These are phyloP conservation scores for Nothura maculosa DNA, from an alignment of 2,797 vertebrate species.

Conservation along the genomic window DNA sequence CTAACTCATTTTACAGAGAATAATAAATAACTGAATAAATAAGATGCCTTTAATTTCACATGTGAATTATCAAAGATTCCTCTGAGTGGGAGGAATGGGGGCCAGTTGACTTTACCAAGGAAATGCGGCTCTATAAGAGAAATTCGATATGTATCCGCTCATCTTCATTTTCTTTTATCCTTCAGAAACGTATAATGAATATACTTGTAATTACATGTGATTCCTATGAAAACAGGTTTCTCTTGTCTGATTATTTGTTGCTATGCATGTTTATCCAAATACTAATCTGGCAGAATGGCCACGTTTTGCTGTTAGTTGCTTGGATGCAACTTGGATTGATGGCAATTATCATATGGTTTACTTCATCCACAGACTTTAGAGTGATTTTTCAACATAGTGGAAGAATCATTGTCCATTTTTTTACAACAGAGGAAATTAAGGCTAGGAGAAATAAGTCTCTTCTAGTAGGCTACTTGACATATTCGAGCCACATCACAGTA, in stretches of 20 bases:
- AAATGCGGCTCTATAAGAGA: slow-evolving; percentile 45
- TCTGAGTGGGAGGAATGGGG: slow-evolving; percentile 63
- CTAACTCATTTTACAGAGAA: slow-evolving; percentile 84
- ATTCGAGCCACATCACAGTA: neutral
- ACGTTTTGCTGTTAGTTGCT: slow-evolving; percentile 23
- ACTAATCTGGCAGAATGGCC: slow-evolving; percentile 32
- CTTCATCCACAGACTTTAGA: neutral
- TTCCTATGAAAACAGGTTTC: slow-evolving; percentile 15
- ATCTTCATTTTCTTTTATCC: slow-evolving; percentile 8
- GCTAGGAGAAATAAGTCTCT: neutral
- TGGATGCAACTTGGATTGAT: slow-evolving; percentile 35
- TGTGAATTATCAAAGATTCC: slow-evolving; percentile 82
- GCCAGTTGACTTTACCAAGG: slow-evolving; percentile 62
- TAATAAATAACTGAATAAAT: slow-evolving; percentile 87
- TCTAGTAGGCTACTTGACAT: neutral
- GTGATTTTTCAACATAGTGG: neutral
- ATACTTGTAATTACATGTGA: neutral
- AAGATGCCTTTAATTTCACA: slow-evolving; percentile 85
- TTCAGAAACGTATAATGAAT: neutral
- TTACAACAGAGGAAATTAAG: neutral
- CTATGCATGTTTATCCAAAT: slow-evolving; percentile 6
- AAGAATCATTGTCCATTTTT: neutral
- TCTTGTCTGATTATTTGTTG: slow-evolving; percentile 17
- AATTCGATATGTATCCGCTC: slow-evolving; percentile 37
- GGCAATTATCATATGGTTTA: neutral